Evolutionary conservation across 2,888 invertebrate species (phyloP).

Genomic region (Epinotia brunnichana): DNA sequence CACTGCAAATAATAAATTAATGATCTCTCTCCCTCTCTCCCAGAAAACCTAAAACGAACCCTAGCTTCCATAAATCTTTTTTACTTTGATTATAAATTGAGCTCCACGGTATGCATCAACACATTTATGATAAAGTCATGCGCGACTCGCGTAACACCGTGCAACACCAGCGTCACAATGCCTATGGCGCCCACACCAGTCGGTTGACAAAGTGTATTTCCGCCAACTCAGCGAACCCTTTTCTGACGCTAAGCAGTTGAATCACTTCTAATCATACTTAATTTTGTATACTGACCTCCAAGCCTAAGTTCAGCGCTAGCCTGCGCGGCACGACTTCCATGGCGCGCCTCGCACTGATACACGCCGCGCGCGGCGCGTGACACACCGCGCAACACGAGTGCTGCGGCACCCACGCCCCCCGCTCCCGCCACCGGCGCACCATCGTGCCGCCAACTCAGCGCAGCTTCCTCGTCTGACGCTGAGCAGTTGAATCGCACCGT

Average conservation of each 20-base stretch:
- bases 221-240: constrained; percentile 85
- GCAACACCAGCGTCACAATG: constrained; percentile 59
- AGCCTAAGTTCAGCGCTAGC: constrained; percentile 90
- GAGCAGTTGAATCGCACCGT: constrained; percentile 88
- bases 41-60: background rate
- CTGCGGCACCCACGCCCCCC: constrained; percentile 68
- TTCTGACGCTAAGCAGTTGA: constrained; percentile 86
- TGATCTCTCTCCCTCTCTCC: too few relatives aligned
- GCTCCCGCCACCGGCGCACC: constrained; percentile 81
- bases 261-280: constrained; percentile 55
- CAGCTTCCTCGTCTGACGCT: constrained; percentile 72
- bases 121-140: too few relatives aligned
- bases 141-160: constrained; percentile 87
- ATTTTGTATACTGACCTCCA: constrained; percentile 85
- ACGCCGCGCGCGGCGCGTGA: constrained; percentile 91
- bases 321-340: constrained; percentile 87
- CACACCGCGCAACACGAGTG: constrained; percentile 73
- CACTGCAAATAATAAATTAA: too few relatives aligned
- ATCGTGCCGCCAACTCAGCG: constrained; percentile 88
- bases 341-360: constrained; percentile 93
- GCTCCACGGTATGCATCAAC: too few relatives aligned
- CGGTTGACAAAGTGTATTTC: too few relatives aligned
- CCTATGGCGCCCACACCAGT: constrained; percentile 49
- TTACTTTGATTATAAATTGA: background rate
- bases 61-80: background rate